Evolutionary conservation across 1,140 invertebrate genomes (phyloP).

Genomic region (Drosophila pachea): DNA sequence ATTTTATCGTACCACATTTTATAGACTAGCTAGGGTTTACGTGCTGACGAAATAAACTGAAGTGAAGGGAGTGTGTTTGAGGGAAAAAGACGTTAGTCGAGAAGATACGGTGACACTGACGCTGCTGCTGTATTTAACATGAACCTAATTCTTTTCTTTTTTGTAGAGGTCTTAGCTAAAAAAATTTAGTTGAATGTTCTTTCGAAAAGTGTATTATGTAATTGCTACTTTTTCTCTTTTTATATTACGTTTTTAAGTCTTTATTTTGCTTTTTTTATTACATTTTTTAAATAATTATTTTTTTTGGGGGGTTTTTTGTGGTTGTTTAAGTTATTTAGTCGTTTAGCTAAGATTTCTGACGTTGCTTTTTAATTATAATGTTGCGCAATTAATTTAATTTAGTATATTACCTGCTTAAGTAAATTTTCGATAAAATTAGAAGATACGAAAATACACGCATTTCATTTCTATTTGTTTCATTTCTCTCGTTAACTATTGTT

Average conservation of each 20-base stretch:
- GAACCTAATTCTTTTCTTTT: slow-evolving; percentile 18
- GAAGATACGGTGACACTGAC: slow-evolving; percentile 16
- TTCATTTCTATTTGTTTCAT: slow-evolving; percentile 41
- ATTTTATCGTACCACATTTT: slow-evolving; percentile 39
- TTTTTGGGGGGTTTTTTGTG: slow-evolving; percentile 11
- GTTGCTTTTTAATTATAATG: slow-evolving; percentile 35
- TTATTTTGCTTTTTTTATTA: slow-evolving; percentile 79
- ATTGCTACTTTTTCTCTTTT: slow-evolving; percentile 46
- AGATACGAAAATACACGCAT: slow-evolving; percentile 62
- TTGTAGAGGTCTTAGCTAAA: slow-evolving; percentile 20
- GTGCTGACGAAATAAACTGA: slow-evolving; percentile 49
- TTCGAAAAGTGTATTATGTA: slow-evolving; percentile 30
- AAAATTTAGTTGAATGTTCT: slow-evolving; percentile 28
- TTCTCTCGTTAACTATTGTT: slow-evolving; percentile 46
- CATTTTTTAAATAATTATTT: slow-evolving; percentile 60
- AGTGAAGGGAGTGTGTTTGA: slow-evolving; percentile 18
- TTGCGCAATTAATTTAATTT: slow-evolving; percentile 48
- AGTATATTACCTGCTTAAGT: slow-evolving; percentile 57
- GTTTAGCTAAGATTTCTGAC: slow-evolving; percentile 59
- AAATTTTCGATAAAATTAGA: slow-evolving; percentile 55
- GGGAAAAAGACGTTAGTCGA: not conserved
- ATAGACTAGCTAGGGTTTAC: slow-evolving; percentile 62
- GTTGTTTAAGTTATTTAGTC: slow-evolving; percentile 41
- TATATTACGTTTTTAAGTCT: slow-evolving; percentile 75
- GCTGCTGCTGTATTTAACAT: slow-evolving; percentile 12